phyloP scores from a whole-genome alignment of 2,888 invertebrate genomes.

The Dasysyrphus tricinctus region DNA sequence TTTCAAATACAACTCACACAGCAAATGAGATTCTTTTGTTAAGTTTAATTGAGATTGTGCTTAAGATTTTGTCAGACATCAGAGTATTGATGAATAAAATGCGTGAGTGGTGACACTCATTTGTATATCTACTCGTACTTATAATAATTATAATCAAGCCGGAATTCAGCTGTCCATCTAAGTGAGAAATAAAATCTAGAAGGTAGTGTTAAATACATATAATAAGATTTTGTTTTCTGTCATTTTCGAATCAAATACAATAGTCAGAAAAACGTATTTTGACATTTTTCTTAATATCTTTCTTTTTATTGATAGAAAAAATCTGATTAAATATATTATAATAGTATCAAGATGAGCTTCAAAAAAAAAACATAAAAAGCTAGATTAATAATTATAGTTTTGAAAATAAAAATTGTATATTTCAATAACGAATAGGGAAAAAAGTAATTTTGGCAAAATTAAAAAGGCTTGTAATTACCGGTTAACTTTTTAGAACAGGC shows the following conservation, averaged over 20 bases:
- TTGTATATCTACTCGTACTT: background rate
- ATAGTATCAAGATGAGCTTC: too few species aligned
- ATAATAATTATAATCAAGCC: conserved; percentile 1
- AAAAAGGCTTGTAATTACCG: too few species aligned
- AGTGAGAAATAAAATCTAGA: background rate
- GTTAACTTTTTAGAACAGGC: too few species aligned
- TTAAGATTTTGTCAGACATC: conserved; percentile 21
- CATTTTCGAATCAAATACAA: background rate
- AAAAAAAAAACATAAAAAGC: too few species aligned
- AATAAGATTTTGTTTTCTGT: background rate
- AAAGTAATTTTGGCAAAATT: too few species aligned
- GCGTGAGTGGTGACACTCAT: conserved; percentile 19
- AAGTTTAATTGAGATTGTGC: background rate
- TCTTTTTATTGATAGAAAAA: too few species aligned
- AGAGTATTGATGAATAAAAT: conserved; percentile 19
- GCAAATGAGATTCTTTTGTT: background rate
- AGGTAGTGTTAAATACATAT: background rate
- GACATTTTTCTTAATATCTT: too few species aligned
- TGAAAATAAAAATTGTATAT: too few species aligned
- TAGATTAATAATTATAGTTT: too few species aligned
- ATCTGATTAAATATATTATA: too few species aligned
- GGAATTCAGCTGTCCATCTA: conserved; percentile 15
- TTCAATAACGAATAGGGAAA: too few species aligned
- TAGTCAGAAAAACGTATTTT: too few species aligned
- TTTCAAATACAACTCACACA: conserved; percentile 14